Evolutionary conservation across 64 coral and sea anemone species (phyloP).

Genomic region (Astreopora myriophthalma): DNA sequence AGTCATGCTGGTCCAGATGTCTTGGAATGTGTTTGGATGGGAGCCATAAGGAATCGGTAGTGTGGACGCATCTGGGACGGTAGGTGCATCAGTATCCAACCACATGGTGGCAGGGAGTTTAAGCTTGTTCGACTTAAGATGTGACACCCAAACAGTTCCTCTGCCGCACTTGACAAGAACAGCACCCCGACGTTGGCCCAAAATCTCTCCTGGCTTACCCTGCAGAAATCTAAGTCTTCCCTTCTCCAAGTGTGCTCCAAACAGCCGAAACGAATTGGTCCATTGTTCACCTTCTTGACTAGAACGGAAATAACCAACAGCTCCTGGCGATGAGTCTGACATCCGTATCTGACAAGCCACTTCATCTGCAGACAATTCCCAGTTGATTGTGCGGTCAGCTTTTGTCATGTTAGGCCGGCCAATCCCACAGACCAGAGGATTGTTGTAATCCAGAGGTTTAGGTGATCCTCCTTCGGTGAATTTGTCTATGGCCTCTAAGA

Average conservation of each 20-base stretch:
- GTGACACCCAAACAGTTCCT: slow-evolving; percentile 67
- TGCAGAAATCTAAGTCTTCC: neutral
- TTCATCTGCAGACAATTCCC: slow-evolving; percentile 72
- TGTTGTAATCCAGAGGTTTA: slow-evolving; percentile 43
- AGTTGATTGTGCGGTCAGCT: slow-evolving; percentile 64
- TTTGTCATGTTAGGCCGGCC: slow-evolving; percentile 54
- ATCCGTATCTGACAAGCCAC: slow-evolving; percentile 69
- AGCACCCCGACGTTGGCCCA: slow-evolving; percentile 54
- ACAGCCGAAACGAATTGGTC: slow-evolving; percentile 44
- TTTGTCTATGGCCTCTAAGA: slow-evolving; percentile 48
- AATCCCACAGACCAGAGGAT: slow-evolving; percentile 43
- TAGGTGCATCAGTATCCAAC: neutral
- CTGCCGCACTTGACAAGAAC: slow-evolving; percentile 62
- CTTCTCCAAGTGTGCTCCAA: slow-evolving; percentile 78
- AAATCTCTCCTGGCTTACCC: slow-evolving; percentile 61
- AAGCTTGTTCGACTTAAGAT: slow-evolving; percentile 73
- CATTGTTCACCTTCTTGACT: neutral
- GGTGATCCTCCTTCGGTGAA: slow-evolving; percentile 10
- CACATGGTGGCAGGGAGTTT: slow-evolving; percentile 73
- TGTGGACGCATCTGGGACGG: neutral
- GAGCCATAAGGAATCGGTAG: slow-evolving; percentile 14
- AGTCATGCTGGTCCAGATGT: slow-evolving; percentile 77
- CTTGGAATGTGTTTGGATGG: slow-evolving; percentile 65
- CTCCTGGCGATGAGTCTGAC: slow-evolving; percentile 79
- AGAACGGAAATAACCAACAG: slow-evolving; percentile 16